Base-by-base conservation (phyloP, 1,140 invertebrate species). In the Neocloeon triangulifer region DNA sequence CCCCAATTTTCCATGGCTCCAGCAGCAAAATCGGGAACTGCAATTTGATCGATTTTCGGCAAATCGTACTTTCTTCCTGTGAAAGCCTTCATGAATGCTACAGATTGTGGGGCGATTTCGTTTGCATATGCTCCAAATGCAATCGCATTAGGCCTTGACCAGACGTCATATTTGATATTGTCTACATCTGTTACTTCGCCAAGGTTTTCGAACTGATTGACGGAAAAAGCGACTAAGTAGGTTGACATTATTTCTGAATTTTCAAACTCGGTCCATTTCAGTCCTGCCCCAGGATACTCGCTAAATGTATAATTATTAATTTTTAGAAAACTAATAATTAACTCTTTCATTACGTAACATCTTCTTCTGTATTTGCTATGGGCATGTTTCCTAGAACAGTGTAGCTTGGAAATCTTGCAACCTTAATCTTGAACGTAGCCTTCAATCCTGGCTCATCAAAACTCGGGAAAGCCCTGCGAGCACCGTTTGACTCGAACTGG, bases 381-480 rank as follows among this genome's bases (percentile, higher is more conserved):
- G 55, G 57, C 77, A 82, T 85, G 44, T 86, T 86, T 0, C 78
- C 84, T 7, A 86, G 52, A 5, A 78, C 74, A 30, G 62, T 60
- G 45, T 81, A 79, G 19, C 51, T 51, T 1, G 25, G 37, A 0
- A 76, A 76, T 42, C 70, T 68, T 3, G 77, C 67, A 1, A 94
- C 45, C 5, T 69, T 68, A 8, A 92, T 66, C 17, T 62, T 65
- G 57, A 77, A 96, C 36, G 69, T 70, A 1, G 89, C 81, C 58
- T 96, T 96, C 42, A 92, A 73, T 20, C 71, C 63, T 0, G 92
- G 91, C 49, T 97, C 91, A 54, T 96, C 92, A 49, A 92, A 92
- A 50, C 88, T 94, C 0, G 91, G 89, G 46, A 91, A 95, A 1
- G 79, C 77, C 50, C 73, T 64, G 18, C 89, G 64, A 1, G 89